These are phyloP conservation scores for Odontomyia ornata DNA, from an alignment of 2,888 invertebrate species.

Conservation along the genomic window DNA sequence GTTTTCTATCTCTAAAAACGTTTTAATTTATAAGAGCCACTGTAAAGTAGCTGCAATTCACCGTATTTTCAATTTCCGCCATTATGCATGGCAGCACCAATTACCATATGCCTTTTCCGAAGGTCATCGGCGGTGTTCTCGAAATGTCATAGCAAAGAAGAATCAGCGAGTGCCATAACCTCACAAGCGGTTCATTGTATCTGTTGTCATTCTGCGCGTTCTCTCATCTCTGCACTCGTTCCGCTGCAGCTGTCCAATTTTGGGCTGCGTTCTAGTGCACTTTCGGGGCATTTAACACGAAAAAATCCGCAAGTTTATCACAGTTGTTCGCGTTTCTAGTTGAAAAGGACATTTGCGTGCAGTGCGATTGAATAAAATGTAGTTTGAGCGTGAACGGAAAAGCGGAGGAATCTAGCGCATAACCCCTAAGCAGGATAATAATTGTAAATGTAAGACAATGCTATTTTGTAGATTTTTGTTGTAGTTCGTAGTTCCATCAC, in stretches of 20 bases:
- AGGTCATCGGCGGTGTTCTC: too few relatives aligned
- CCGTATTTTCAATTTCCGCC: too few relatives aligned
- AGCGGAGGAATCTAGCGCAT: neutral
- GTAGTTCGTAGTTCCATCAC: neutral
- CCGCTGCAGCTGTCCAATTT: neutral
- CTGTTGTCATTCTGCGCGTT: constrained; percentile 1
- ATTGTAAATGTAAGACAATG: neutral
- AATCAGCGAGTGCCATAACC: constrained; percentile 6
- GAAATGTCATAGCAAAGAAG: constrained; percentile 10
- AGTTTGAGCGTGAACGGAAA: neutral
- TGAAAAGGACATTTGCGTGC: neutral
- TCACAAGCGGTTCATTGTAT: neutral
- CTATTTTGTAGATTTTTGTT: neutral
- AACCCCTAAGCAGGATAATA: neutral
- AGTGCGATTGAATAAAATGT: neutral
- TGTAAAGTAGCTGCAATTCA: too few relatives aligned
- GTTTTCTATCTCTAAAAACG: too few relatives aligned
- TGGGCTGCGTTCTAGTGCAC: neutral
- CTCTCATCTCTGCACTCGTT: neutral
- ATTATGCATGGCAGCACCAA: too few relatives aligned
- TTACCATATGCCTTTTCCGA: too few relatives aligned
- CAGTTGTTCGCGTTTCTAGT: neutral
- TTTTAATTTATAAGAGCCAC: too few relatives aligned
- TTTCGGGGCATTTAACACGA: neutral
- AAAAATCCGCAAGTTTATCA: too few relatives aligned